Conservation (phyloP, 2,113 vertebrate species). For the Lates calcarifer region DNA sequence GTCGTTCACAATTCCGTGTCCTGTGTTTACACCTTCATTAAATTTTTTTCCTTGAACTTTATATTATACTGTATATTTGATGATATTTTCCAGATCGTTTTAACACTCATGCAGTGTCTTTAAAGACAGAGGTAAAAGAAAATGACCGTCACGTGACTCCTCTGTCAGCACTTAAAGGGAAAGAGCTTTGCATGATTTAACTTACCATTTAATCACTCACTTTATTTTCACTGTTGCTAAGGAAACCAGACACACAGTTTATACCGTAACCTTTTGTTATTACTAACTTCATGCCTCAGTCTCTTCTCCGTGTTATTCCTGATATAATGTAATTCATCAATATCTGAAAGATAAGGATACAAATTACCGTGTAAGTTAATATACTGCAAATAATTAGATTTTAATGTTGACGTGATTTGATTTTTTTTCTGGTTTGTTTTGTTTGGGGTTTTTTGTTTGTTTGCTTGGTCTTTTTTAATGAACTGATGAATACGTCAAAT, state of each 20-base stretch:
- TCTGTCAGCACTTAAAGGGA: too few species aligned
- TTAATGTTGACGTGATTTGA: background rate
- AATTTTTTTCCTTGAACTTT: background rate
- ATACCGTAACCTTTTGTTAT: too few species aligned
- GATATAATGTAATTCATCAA: background rate
- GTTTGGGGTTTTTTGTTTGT: background rate
- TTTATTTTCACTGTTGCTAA: background rate
- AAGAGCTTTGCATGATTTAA: background rate
- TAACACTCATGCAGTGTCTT: background rate
- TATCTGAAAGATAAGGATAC: background rate
- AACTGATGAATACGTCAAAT: too few species aligned
- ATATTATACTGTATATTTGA: background rate
- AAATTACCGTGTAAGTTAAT: background rate
- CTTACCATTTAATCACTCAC: background rate
- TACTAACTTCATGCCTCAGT: background rate
- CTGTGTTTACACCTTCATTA: background rate
- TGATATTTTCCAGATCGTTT: background rate
- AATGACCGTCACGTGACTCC: too few species aligned
- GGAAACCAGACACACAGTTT: background rate
- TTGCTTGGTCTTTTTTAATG: background rate
- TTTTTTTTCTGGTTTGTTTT: background rate
- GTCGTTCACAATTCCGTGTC: background rate
- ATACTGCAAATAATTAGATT: background rate
- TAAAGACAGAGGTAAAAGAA: background rate
- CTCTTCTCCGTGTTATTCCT: background rate